Conservation (phyloP, 2,888 invertebrate species). For the Nemotelus nigrinus region DNA sequence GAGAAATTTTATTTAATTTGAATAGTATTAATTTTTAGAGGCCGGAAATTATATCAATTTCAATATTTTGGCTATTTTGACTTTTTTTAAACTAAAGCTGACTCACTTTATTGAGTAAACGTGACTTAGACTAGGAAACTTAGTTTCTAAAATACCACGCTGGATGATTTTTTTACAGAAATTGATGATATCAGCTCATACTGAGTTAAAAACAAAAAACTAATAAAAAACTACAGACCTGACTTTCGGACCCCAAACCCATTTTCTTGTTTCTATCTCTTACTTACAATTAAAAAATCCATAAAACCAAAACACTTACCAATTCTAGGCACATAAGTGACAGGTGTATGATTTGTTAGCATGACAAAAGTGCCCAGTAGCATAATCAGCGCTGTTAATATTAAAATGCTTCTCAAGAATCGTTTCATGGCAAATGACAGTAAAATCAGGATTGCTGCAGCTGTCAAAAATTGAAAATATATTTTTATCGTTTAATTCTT, state of each 20-base stretch:
- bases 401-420: slow-evolving; percentile 58
- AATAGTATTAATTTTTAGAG: not conserved
- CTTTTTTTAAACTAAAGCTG: too few relatives aligned
- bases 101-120: too few relatives aligned
- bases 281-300: too few relatives aligned
- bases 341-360: slow-evolving; percentile 59
- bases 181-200: too few relatives aligned
- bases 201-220: too few relatives aligned
- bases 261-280: too few relatives aligned
- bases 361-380: slow-evolving; percentile 58
- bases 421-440: slow-evolving; percentile 59
- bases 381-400: slow-evolving; percentile 57
- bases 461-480: slow-evolving; percentile 52
- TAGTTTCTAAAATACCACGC: too few relatives aligned
- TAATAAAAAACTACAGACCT: too few relatives aligned
- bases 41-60: not conserved
- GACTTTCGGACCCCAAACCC: too few relatives aligned
- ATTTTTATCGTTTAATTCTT: not conserved
- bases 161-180: too few relatives aligned
- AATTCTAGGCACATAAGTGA: slow-evolving; percentile 59
- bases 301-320: slow-evolving; percentile 54
- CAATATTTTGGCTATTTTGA: too few relatives aligned
- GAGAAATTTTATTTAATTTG: not conserved
- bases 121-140: too few relatives aligned
- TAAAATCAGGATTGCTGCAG: slow-evolving; percentile 56